A percentile compares a stretch with the other conserved stretches of the same genome.
phyloP scores from a whole-genome alignment of 2,888 invertebrate genomes.

The Drosophila stalkeri region DNA sequence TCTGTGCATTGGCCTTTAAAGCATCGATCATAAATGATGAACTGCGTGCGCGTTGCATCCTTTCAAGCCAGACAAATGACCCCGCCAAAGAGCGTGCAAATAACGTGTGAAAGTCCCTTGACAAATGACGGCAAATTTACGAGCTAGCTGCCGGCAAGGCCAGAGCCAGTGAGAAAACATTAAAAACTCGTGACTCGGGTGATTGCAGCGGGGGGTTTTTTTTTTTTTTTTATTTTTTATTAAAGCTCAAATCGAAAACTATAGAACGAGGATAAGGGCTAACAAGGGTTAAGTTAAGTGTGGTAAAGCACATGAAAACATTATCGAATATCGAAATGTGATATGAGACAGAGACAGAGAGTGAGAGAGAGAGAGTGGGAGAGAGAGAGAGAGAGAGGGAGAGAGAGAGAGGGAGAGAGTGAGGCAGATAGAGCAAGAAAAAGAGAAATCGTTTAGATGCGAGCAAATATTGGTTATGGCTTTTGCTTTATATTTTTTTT shows the following conservation, averaged over 20 bases:
- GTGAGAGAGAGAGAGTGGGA: background rate
- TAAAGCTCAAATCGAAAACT: constrained; percentile 45
- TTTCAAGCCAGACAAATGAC: constrained; percentile 71
- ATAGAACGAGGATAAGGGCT: constrained; percentile 10
- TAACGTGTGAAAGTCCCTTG: constrained; percentile 50
- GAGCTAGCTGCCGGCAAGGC: constrained; percentile 13
- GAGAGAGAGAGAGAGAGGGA: background rate
- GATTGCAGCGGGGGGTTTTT: too few species aligned
- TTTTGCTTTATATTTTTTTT: constrained; percentile 1
- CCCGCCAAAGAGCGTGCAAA: constrained; percentile 48
- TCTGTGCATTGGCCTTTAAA: constrained; percentile 11
- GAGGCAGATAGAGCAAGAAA: background rate
- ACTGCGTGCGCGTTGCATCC: constrained; percentile 44
- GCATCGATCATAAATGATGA: constrained; percentile 75
- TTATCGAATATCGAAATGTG: constrained; percentile 61
- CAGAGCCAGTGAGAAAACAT: constrained; percentile 14
- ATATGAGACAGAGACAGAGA: constrained; percentile 8
- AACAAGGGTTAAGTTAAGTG: constrained; percentile 6
- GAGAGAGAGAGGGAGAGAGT: background rate
- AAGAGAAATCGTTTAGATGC: constrained; percentile 19
- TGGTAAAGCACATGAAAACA: constrained; percentile 62
- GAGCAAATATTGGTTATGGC: constrained; percentile 19
- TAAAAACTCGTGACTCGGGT: constrained; percentile 4
- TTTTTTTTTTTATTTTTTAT: too few species aligned
- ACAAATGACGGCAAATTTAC: constrained; percentile 55